Percentiles rank a stretch among this genome's conserved stretches.
phyloP scores from a whole-genome alignment of 2,797 vertebrate genomes.

The Eulemur rubriventer region DNA sequence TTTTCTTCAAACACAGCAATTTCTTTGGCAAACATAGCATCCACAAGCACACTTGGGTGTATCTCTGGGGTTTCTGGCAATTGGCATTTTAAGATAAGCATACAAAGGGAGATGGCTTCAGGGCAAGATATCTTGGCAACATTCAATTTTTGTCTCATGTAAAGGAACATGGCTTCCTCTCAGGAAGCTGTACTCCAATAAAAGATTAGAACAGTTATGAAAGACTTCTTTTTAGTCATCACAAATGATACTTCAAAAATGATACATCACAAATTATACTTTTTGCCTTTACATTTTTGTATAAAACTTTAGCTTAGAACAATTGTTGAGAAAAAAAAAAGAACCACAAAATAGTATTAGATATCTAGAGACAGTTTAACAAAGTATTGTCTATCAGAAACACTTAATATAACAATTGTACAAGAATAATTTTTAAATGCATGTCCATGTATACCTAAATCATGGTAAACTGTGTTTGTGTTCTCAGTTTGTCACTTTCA shows the following conservation, averaged over 20 bases:
- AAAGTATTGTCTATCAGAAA: not conserved
- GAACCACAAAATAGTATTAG: not conserved
- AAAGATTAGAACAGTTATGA: not conserved
- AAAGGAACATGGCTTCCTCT: not conserved
- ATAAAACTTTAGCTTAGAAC: not conserved
- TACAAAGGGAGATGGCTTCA: not conserved
- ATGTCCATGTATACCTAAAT: not conserved
- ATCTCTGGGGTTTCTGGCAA: slow-evolving; percentile 25
- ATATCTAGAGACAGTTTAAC: not conserved
- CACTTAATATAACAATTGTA: not conserved
- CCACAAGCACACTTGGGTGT: not conserved
- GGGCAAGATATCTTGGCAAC: not conserved
- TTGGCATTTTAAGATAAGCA: slow-evolving; percentile 56
- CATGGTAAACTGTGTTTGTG: not conserved
- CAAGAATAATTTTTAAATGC: not conserved
- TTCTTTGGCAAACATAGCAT: not conserved
- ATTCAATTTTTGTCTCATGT: not conserved
- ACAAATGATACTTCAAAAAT: not conserved
- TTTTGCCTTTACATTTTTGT: not conserved
- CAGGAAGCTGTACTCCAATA: not conserved
- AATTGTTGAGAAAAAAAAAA: not conserved
- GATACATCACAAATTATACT: not conserved
- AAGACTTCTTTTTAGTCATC: not conserved
- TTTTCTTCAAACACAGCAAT: not conserved
- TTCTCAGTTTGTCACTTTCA: not conserved